Conservation (phyloP, 2,113 vertebrate species). For the Fregetta grallaria region DNA sequence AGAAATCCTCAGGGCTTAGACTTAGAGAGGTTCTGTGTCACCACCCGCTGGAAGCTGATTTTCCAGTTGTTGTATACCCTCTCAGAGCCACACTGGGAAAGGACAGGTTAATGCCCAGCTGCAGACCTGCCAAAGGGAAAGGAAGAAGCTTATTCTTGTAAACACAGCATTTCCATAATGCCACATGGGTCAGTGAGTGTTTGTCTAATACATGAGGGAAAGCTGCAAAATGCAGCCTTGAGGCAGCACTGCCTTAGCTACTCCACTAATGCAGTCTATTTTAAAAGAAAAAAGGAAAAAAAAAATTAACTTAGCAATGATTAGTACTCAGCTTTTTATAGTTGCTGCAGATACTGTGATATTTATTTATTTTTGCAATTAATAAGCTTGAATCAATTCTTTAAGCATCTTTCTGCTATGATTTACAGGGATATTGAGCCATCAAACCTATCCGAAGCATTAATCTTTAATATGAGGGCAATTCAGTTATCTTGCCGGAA, state of each 20-base stretch:
- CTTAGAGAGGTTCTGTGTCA: background rate
- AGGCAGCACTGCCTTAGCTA: background rate
- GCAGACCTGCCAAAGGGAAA: background rate
- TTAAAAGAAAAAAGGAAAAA: background rate
- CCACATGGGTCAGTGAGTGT: background rate
- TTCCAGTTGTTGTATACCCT: background rate
- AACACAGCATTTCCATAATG: background rate
- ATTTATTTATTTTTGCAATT: slow-evolving; percentile 46
- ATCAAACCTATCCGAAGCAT: slow-evolving; percentile 54
- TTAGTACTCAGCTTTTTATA: background rate
- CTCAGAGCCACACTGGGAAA: background rate
- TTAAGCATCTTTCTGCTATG: slow-evolving; percentile 8
- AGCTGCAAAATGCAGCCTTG: background rate
- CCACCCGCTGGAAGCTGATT: background rate
- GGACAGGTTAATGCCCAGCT: background rate
- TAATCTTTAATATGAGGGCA: slow-evolving; percentile 42
- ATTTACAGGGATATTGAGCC: slow-evolving; percentile 38
- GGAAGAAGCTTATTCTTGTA: background rate
- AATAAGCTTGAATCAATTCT: slow-evolving; percentile 40
- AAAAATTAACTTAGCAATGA: background rate
- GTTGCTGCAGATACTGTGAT: background rate
- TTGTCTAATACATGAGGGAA: background rate
- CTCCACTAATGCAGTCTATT: background rate
- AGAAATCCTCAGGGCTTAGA: background rate
- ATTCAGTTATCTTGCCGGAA: slow-evolving; percentile 56